Evolutionary conservation across 1,140 invertebrate genomes (phyloP).

Genomic region (Argopecten irradians): DNA sequence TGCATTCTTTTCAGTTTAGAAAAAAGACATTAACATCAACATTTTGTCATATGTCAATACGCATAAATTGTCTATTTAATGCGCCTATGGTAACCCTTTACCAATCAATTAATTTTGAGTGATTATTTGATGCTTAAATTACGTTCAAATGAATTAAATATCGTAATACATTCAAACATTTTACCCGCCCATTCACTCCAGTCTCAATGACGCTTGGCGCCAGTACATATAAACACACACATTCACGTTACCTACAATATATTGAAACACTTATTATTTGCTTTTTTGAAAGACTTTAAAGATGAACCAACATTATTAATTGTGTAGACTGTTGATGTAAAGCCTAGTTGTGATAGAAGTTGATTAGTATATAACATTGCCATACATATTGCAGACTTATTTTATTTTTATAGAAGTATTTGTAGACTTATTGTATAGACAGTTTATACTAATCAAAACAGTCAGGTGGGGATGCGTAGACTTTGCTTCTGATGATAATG

Average conservation of each 20-base stretch:
- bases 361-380: not conserved
- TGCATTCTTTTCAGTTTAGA: not conserved
- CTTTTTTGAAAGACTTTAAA: slow-evolving; percentile 8
- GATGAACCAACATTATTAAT: not conserved
- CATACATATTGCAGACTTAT: not conserved
- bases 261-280: slow-evolving; percentile 5
- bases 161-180: not conserved
- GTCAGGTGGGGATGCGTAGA: not conserved
- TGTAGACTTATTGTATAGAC: not conserved
- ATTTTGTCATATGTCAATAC: not conserved
- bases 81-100: not conserved
- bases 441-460: too few relatives aligned
- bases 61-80: not conserved
- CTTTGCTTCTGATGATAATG: not conserved
- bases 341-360: not conserved
- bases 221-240: not conserved
- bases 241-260: slow-evolving; percentile 5
- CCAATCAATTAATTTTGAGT: not conserved
- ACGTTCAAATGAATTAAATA: not conserved
- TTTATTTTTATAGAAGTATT: too few relatives aligned
- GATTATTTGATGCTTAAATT: not conserved
- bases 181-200: not conserved
- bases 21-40: not conserved
- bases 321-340: not conserved
- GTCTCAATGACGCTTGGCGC: slow-evolving; percentile 12